A percentile compares a stretch with the other conserved stretches of the same genome.
Conservation (phyloP, 2,888 invertebrate species). For the Diogma glabrata region DNA sequence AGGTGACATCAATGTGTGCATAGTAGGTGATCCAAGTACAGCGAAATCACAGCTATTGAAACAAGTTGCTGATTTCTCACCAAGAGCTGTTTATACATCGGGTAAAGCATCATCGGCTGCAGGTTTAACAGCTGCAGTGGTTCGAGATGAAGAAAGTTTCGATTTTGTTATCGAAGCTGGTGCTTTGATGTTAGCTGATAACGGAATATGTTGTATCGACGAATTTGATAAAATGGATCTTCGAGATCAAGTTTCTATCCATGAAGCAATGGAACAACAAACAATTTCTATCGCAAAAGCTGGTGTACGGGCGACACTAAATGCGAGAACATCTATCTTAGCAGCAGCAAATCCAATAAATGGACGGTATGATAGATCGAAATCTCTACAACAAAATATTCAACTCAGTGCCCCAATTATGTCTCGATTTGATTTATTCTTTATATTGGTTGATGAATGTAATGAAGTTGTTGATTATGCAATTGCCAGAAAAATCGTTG, state of each 20-base stretch:
- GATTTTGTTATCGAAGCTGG: constrained; percentile 99
- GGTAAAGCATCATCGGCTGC: constrained; percentile 98
- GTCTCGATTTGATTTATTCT: constrained; percentile 98
- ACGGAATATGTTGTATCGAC: constrained; percentile 97
- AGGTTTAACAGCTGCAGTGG: constrained; percentile 97
- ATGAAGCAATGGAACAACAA: constrained; percentile 99
- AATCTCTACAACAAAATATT: constrained; percentile 90
- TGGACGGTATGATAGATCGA: constrained; percentile 91
- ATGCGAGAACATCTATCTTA: constrained; percentile 93
- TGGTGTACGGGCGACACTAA: constrained; percentile 91
- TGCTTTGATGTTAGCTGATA: constrained; percentile 98
- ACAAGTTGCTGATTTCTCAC: constrained; percentile 87
- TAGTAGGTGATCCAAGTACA: constrained; percentile 98
- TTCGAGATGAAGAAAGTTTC: constrained; percentile 89
- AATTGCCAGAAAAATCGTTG: constrained; percentile 90
- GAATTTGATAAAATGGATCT: constrained; percentile 99
- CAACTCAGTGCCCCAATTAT: constrained; percentile 91
- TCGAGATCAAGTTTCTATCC: constrained; percentile 96
- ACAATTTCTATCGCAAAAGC: constrained; percentile 98
- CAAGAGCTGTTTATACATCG: constrained; percentile 94
- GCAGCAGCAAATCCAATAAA: constrained; percentile 98
- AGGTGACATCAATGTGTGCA: constrained; percentile 95
- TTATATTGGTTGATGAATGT: constrained; percentile 94
- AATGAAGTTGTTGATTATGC: constrained; percentile 91
- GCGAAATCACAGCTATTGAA: constrained; percentile 96